phyloP scores from a whole-genome alignment of 2,797 vertebrate species.

The Spondyliosoma cantharus region DNA sequence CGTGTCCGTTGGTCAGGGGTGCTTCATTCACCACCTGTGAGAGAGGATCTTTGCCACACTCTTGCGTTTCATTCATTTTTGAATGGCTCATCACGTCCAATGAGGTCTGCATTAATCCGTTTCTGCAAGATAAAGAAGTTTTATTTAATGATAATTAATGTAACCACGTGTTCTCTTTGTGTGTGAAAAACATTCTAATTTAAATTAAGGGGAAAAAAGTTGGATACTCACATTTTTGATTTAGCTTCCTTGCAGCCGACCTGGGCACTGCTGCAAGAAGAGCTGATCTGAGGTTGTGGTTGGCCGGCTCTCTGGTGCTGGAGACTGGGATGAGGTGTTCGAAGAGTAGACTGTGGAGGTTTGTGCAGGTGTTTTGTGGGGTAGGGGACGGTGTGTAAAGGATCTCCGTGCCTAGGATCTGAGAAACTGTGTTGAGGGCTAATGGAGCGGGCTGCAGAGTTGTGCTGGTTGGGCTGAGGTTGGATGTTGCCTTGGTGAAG shows the following conservation, averaged over 20 bases:
- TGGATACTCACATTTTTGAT: conserved; percentile 89
- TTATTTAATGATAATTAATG: neutral
- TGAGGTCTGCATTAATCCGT: conserved; percentile 76
- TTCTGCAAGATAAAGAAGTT: conserved; percentile 68
- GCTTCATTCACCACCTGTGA: conserved; percentile 81
- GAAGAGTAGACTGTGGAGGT: conserved; percentile 24
- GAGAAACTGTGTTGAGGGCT: conserved; percentile 36
- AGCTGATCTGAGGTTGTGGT: conserved; percentile 59
- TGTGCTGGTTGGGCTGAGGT: conserved; percentile 54
- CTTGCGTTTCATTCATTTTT: conserved; percentile 75
- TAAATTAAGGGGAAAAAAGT: neutral
- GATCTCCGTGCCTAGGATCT: conserved; percentile 48
- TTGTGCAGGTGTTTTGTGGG: conserved; percentile 44
- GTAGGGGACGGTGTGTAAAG: conserved; percentile 40
- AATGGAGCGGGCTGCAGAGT: conserved; percentile 32
- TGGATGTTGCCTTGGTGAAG: conserved; percentile 48
- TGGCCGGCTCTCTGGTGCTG: conserved; percentile 52
- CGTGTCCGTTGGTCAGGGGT: conserved; percentile 89
- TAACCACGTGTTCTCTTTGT: neutral
- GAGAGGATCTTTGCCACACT: conserved; percentile 70
- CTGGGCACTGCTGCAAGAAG: conserved; percentile 34
- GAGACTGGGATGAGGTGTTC: conserved; percentile 43
- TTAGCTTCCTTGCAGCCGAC: conserved; percentile 80
- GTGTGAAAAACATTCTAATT: neutral
- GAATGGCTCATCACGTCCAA: conserved; percentile 78